A percentile compares a stretch with the other conserved stretches of the same genome.
Evolutionary conservation across 2,797 vertebrate species (phyloP).

Genomic region (Poliocrania exsul): DNA sequence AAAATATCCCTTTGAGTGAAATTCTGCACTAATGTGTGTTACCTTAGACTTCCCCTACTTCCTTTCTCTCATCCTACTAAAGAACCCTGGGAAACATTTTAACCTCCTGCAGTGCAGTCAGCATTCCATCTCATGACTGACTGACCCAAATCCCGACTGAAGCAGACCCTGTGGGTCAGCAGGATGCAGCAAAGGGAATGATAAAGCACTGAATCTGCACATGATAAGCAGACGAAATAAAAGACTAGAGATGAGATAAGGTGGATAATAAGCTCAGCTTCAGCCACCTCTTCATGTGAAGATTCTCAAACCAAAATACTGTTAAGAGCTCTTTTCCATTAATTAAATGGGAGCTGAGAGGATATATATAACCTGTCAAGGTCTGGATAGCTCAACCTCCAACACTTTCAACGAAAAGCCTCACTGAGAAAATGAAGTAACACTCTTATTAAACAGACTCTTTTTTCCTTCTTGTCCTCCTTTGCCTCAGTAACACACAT

Average conservation of each 20-base stretch:
- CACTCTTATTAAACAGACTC: background rate
- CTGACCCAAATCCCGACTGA: background rate
- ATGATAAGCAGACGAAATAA: background rate
- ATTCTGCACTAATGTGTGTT: slow-evolving; percentile 17
- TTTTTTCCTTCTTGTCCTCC: background rate
- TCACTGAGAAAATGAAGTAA: background rate
- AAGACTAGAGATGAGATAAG: background rate
- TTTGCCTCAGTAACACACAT: background rate
- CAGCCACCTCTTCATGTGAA: background rate
- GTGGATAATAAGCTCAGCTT: background rate
- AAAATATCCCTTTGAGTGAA: slow-evolving; percentile 51
- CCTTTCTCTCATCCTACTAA: background rate
- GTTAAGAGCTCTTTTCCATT: background rate
- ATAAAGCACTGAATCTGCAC: background rate
- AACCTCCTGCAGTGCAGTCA: background rate
- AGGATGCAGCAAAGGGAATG: background rate
- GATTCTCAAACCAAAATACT: background rate
- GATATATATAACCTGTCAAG: background rate
- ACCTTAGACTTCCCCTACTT: background rate
- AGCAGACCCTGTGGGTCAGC: background rate
- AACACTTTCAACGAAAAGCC: background rate
- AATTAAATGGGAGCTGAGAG: slow-evolving; percentile 8
- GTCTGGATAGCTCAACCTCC: slow-evolving; percentile 8
- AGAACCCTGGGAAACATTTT: background rate
- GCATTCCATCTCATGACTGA: background rate